Base-by-base conservation (phyloP, 1,140 invertebrate genomes). In the Drosophila mayri region DNA sequence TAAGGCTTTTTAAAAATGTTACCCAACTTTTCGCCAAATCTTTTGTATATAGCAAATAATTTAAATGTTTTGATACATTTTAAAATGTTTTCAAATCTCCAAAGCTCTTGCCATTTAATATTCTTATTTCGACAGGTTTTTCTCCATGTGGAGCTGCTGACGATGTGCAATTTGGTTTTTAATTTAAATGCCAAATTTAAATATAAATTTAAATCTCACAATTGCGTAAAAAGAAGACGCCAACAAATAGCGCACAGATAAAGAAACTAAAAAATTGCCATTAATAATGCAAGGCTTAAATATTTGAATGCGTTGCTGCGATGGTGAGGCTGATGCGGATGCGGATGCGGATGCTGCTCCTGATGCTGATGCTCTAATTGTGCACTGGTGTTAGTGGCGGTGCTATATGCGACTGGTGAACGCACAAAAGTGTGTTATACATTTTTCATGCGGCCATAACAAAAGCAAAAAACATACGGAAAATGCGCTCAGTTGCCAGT, bases 361-460 rank as follows among this genome's bases (percentile, higher is more conserved):
- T 66, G 30, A 49, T 43, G 54, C 55, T 55, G 50, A 41, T 3
- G 59, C 73, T 77, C 72, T 85, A 85, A 85, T 85, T 85, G 81
- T 77, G 73, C 44, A 32, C 41, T 47, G 49, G 54, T 57, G 63
- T 63, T 60, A 16, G 60, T 67, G 57, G 44, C 55, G 65, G 49
- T 46, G 65, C 25, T 59, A 49, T 73, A 44, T 35, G 79, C 47
- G 71, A 22, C 43, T 64, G 43, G 60, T 28, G 49, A 77, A 83
- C 80, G 85, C 85, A 90, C 60, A 71, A 84, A 90, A 88, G 76
- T 84, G 52, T 84, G 84, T 80, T 84, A 90, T 88, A 84, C 84
- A 88, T 88, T 78, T 88, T 88, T 90, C 62, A 88, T 88, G 73
- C 81, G 75, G 49, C 67, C 63, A 66, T 78, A 78, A 72, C 64